A percentile compares a stretch with the other conserved stretches of the same genome.
These are phyloP conservation scores for Scaptomyza tumidula DNA, from an alignment of 2,888 invertebrate genomes.

Conservation along the genomic window DNA sequence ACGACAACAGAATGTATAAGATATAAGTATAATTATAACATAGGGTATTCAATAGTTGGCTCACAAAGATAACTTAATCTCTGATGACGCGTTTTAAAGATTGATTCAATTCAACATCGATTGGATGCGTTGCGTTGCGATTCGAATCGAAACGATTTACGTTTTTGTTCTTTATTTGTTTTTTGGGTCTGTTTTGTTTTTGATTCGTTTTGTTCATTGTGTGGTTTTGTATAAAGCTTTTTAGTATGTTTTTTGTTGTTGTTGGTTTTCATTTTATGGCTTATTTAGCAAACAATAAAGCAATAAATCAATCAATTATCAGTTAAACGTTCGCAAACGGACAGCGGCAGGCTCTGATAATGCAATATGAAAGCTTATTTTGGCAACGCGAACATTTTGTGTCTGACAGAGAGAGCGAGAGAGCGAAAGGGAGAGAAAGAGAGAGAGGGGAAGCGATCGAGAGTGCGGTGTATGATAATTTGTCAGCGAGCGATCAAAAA, in stretches of 20 bases:
- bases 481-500: conserved; percentile 62
- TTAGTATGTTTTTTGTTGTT: conserved; percentile 4
- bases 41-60: conserved; percentile 4
- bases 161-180: background rate
- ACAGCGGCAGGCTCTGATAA: conserved; percentile 46
- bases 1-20: too few species aligned
- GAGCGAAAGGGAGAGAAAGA: background rate
- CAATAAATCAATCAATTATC: conserved; percentile 79
- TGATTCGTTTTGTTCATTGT: conserved; percentile 20
- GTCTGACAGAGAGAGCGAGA: background rate
- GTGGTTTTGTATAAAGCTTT: conserved; percentile 10
- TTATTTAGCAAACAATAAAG: conserved; percentile 79
- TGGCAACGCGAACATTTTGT: conserved; percentile 36
- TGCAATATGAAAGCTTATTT: conserved; percentile 61
- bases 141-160: conserved; percentile 31
- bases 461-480: conserved; percentile 59
- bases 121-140: conserved; percentile 31
- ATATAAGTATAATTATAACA: too few species aligned
- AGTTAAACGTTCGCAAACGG: conserved; percentile 57
- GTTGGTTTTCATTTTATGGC: conserved; percentile 38
- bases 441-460: background rate
- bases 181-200: conserved; percentile 24
- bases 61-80: conserved; percentile 14
- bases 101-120: conserved; percentile 31
- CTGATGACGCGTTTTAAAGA: conserved; percentile 25